Evolutionary conservation across 2,113 vertebrate genomes (phyloP).

Genomic region (Otus sunia): DNA sequence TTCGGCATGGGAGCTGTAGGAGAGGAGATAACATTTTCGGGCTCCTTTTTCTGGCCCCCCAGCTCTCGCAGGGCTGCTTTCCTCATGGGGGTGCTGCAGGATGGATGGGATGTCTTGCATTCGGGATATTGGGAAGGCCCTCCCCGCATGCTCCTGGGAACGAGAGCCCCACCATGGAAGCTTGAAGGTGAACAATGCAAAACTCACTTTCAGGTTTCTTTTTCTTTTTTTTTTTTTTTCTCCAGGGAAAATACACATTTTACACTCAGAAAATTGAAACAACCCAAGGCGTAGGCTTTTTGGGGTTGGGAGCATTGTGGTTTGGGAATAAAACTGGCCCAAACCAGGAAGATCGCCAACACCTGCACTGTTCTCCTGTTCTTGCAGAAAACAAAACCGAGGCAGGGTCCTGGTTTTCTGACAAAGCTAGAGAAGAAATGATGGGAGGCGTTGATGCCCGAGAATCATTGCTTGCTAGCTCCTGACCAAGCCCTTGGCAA

Average conservation of each 20-base stretch:
- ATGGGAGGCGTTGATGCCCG: background rate
- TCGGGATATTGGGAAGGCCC: background rate
- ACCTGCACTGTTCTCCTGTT: background rate
- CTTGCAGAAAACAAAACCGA: background rate
- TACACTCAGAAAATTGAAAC: background rate
- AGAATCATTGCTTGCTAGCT: background rate
- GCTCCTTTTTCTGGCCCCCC: background rate
- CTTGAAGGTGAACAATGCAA: background rate
- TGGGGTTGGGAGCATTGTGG: fast-evolving
- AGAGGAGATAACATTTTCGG: background rate
- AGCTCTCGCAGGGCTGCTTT: background rate
- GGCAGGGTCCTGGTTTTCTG: background rate
- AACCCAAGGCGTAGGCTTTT: fast-evolving
- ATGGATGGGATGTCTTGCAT: fast-evolving
- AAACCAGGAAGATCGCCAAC: background rate
- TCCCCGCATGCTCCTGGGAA: fast-evolving
- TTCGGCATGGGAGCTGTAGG: background rate
- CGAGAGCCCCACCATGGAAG: background rate
- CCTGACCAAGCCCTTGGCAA: background rate
- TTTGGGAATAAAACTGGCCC: background rate
- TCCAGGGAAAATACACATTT: background rate
- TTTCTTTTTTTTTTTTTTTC: background rate
- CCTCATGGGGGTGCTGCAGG: fast-evolving
- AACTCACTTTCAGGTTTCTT: background rate
- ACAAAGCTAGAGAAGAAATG: background rate